Evolutionary conservation across 2,797 vertebrate genomes (phyloP).

Genomic region (Todus mexicanus): DNA sequence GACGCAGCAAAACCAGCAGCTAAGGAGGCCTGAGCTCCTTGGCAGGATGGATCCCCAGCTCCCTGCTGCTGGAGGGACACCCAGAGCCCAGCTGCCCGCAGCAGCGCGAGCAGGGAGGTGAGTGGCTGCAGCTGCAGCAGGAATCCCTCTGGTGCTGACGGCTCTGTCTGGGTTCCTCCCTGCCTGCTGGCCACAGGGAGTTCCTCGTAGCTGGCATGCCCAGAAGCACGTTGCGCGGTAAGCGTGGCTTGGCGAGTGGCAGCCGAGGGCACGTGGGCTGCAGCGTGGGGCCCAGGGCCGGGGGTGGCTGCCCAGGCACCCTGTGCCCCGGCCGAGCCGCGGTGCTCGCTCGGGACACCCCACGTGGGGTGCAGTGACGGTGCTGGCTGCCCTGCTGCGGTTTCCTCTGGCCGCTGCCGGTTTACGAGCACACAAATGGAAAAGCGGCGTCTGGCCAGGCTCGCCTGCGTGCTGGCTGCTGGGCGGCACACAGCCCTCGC

Average conservation of each 20-base stretch:
- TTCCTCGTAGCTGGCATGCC: neutral
- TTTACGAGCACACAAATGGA: neutral
- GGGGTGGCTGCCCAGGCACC: neutral
- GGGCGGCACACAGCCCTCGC: neutral
- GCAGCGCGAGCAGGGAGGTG: too few relatives aligned
- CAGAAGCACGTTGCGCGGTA: rapidly evolving
- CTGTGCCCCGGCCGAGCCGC: rapidly evolving
- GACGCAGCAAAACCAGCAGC: neutral
- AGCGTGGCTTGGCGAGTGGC: too few relatives aligned
- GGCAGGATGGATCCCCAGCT: neutral
- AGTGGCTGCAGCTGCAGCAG: neutral
- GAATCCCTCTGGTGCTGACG: neutral
- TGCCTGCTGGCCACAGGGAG: neutral
- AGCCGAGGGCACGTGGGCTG: neutral
- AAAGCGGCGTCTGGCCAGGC: neutral
- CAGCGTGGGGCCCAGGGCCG: neutral
- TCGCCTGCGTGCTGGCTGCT: neutral
- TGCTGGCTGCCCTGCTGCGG: neutral
- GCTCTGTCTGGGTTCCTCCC: neutral
- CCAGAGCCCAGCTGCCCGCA: neutral
- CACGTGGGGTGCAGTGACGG: neutral
- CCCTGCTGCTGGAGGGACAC: neutral
- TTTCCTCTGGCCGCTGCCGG: neutral
- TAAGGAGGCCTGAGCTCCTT: neutral
- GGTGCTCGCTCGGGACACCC: neutral